phyloP scores from a whole-genome alignment of 2,113 vertebrate genomes.

The Trichechus manatus region DNA sequence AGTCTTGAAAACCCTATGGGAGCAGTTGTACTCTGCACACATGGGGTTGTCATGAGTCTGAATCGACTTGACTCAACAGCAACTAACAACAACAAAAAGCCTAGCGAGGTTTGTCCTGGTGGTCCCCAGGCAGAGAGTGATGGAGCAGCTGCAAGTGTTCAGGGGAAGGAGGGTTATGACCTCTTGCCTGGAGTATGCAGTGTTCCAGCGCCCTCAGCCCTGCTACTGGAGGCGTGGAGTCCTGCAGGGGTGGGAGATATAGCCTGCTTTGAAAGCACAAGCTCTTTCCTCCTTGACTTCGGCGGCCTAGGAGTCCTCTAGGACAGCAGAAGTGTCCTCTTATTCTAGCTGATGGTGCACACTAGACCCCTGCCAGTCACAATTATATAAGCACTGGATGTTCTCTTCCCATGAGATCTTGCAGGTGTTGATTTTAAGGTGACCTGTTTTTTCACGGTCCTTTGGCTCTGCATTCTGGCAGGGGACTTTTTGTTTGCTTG shows the following conservation, averaged over 20 bases:
- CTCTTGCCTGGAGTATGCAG: background rate
- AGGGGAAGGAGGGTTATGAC: background rate
- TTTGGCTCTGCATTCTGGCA: background rate
- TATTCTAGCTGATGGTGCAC: background rate
- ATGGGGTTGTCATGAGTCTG: background rate
- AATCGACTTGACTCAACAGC: background rate
- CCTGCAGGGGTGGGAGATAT: too few species aligned
- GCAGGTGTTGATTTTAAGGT: background rate
- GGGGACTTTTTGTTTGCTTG: background rate
- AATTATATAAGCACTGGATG: background rate
- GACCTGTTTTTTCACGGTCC: background rate
- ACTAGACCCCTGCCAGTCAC: background rate
- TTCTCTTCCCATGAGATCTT: background rate
- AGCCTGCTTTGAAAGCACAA: background rate
- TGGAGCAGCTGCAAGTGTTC: background rate
- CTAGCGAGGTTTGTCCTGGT: background rate
- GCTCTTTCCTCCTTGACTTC: background rate
- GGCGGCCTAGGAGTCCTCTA: background rate
- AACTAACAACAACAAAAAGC: background rate
- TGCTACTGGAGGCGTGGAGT: background rate
- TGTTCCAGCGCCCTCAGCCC: background rate
- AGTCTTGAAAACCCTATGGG: background rate
- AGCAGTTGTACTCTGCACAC: background rate
- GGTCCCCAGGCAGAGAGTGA: background rate
- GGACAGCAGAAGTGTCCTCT: background rate